Conservation (phyloP, 2,797 vertebrate genomes). For the Taeniopygia guttata region DNA sequence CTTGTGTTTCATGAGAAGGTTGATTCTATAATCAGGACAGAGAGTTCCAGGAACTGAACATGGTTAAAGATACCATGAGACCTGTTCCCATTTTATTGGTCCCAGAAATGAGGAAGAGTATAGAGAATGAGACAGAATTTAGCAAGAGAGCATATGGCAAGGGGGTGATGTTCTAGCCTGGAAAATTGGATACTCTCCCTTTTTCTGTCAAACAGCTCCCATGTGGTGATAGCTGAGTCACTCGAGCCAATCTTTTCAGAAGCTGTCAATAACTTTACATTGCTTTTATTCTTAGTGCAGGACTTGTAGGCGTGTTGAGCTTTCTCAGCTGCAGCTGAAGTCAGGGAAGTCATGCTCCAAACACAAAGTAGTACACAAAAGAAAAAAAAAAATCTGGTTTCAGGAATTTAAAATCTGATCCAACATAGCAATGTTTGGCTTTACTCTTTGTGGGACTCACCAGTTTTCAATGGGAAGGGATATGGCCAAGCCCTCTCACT, state of each 20-base stretch:
- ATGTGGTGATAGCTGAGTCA: conserved; percentile 20
- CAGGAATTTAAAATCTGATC: not conserved
- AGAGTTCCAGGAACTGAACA: not conserved
- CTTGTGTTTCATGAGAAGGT: not conserved
- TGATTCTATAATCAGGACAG: not conserved
- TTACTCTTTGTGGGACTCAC: not conserved
- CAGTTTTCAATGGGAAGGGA: not conserved
- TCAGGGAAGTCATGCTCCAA: not conserved
- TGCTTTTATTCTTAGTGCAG: conserved; percentile 32
- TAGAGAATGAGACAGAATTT: not conserved
- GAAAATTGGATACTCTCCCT: conserved; percentile 6
- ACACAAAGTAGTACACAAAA: not conserved
- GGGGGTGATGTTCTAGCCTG: not conserved
- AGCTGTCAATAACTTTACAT: conserved; percentile 22
- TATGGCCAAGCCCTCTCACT: not conserved
- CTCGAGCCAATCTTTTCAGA: not conserved
- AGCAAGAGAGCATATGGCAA: conserved; percentile 3
- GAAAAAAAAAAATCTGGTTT: not conserved
- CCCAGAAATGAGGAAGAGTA: not conserved
- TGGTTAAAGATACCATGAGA: not conserved
- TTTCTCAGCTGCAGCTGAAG: not conserved
- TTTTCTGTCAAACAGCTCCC: conserved; percentile 30
- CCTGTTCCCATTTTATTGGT: not conserved
- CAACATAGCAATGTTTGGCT: not conserved
- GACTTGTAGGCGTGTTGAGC: not conserved